A percentile compares a stretch with the other conserved stretches of the same genome.
These are phyloP conservation scores for Mesaphorura yosii DNA, from an alignment of 1,140 invertebrate species.

Conservation along the genomic window DNA sequence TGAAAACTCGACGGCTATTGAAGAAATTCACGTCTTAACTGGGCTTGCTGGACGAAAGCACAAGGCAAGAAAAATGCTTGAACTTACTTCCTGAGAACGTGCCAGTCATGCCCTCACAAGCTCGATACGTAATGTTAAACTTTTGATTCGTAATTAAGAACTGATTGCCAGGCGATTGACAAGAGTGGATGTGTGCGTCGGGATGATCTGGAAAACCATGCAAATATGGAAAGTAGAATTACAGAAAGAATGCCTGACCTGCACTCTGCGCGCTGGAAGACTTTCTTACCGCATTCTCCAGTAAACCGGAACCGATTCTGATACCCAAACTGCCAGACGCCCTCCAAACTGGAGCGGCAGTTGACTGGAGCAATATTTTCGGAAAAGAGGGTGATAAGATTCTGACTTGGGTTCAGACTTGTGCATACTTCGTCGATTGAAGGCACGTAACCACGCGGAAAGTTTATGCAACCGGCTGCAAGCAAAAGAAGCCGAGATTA, in stretches of 20 bases:
- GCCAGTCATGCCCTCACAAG: slow-evolving; percentile 68
- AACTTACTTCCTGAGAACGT: slow-evolving; percentile 71
- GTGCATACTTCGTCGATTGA: slow-evolving; percentile 64
- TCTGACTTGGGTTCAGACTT: slow-evolving; percentile 59
- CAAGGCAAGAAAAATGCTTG: slow-evolving; percentile 10
- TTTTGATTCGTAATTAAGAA: slow-evolving; percentile 95
- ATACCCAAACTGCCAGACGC: slow-evolving; percentile 90
- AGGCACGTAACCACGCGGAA: slow-evolving; percentile 46
- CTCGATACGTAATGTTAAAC: slow-evolving; percentile 86
- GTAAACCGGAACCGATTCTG: slow-evolving; percentile 73
- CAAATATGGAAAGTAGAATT: neutral
- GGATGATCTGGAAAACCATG: slow-evolving; percentile 15
- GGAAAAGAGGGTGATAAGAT: slow-evolving; percentile 72
- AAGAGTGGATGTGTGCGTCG: slow-evolving; percentile 80
- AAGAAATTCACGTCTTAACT: slow-evolving; percentile 14
- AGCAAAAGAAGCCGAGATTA: slow-evolving; percentile 16
- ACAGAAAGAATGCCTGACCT: neutral
- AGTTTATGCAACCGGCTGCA: slow-evolving; percentile 58
- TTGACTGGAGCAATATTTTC: slow-evolving; percentile 84
- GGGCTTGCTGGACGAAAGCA: neutral
- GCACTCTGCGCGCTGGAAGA: neutral
- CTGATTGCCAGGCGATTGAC: slow-evolving; percentile 88
- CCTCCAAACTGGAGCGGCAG: slow-evolving; percentile 82
- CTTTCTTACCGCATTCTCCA: slow-evolving; percentile 74
- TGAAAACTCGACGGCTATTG: slow-evolving; percentile 76